Conservation (phyloP, 2,797 vertebrate species). For the Falco naumanni region DNA sequence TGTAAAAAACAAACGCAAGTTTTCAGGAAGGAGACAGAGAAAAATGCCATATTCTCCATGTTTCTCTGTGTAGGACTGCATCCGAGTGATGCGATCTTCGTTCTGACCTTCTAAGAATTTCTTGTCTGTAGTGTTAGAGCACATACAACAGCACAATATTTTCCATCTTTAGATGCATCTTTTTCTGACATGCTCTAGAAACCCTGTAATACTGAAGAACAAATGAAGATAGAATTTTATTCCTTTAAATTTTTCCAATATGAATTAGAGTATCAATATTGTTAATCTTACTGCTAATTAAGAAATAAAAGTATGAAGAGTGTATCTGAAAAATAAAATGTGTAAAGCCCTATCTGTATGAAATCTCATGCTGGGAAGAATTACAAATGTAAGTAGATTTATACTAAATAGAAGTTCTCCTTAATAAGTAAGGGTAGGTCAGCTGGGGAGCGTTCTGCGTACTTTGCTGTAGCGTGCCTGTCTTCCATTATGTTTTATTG, state of each 20-base stretch:
- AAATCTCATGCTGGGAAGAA: background rate
- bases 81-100: background rate
- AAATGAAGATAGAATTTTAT: background rate
- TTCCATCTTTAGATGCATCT: background rate
- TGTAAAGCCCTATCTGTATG: background rate
- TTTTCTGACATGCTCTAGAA: background rate
- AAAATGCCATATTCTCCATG: background rate
- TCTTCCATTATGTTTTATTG: conserved; percentile 6
- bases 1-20: background rate
- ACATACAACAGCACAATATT: background rate
- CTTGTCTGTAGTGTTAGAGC: background rate
- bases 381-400: background rate
- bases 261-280: background rate
- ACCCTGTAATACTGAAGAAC: background rate
- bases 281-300: background rate
- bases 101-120: background rate
- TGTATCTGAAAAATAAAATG: background rate
- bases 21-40: background rate
- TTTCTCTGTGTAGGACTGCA: background rate
- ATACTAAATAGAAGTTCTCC: background rate
- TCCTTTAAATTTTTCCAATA: background rate
- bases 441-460: background rate
- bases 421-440: background rate
- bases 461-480: background rate
- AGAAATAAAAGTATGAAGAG: background rate